phyloP scores from a whole-genome alignment of 2,888 invertebrate species.

The Nephrocerus scutellatus region DNA sequence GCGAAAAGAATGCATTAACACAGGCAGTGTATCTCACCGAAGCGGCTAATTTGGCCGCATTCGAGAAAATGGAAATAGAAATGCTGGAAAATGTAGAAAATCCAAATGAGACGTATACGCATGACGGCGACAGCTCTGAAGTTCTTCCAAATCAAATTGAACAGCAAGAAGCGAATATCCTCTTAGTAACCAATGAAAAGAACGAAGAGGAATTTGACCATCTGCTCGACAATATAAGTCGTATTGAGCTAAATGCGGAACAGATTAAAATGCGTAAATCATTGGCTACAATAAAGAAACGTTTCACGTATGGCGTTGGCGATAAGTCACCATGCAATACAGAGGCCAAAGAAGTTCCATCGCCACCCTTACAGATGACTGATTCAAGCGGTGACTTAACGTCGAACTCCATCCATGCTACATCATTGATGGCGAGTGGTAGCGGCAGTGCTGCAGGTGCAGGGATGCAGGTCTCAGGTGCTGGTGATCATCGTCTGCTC shows the following conservation, averaged over 20 bases:
- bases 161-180: too few relatives aligned
- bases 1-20: too few relatives aligned
- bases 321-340: conserved; percentile 1
- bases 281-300: conserved; percentile 42
- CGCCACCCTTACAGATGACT: background rate
- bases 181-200: conserved; percentile 36
- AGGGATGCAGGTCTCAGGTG: too few relatives aligned
- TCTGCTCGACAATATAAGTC: conserved; percentile 39
- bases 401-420: conserved; percentile 16
- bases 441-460: conserved; percentile 21
- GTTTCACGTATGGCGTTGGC: conserved; percentile 30
- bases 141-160: conserved; percentile 11
- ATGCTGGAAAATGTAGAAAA: conserved; percentile 36
- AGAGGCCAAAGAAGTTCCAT: conserved; percentile 9
- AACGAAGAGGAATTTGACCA: conserved; percentile 44
- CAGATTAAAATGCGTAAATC: conserved; percentile 45
- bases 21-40: too few relatives aligned
- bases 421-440: conserved; percentile 16
- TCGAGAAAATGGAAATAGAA: conserved; percentile 30
- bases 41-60: conserved; percentile 17
- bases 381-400: conserved; percentile 13
- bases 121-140: conserved; percentile 16
- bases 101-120: conserved; percentile 34
- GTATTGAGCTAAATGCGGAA: conserved; percentile 37
- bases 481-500: conserved; percentile 40